These are phyloP conservation scores for Heloderma charlesbogerti DNA, from an alignment of 2,113 vertebrate genomes.

Conservation along the genomic window DNA sequence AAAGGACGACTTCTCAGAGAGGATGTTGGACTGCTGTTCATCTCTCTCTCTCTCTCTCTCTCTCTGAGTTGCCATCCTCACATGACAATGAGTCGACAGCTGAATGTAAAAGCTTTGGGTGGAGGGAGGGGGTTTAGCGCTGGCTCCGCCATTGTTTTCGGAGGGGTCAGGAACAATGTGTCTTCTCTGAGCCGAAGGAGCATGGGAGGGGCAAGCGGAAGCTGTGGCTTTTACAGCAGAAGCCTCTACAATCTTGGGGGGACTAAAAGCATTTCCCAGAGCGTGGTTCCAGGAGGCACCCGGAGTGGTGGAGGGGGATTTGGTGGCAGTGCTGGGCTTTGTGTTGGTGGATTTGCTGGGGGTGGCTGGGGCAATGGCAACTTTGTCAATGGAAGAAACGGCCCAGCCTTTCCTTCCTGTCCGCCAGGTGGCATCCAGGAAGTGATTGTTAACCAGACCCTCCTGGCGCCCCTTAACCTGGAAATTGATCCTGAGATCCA, in stretches of 20 bases:
- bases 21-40: background rate
- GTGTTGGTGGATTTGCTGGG: background rate
- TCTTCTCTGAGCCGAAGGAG: background rate
- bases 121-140: background rate
- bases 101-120: slow-evolving; percentile 18
- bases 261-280: slow-evolving; percentile 50
- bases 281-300: slow-evolving; percentile 56
- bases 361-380: background rate
- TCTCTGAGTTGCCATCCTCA: slow-evolving; percentile 9
- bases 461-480: slow-evolving; percentile 79
- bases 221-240: slow-evolving; percentile 53
- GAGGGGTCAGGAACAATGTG: background rate
- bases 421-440: slow-evolving; percentile 73
- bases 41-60: background rate
- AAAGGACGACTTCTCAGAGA: slow-evolving; percentile 36
- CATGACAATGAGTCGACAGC: slow-evolving; percentile 20
- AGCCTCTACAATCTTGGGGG: slow-evolving; percentile 63
- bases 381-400: slow-evolving; percentile 21
- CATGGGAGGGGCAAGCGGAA: slow-evolving; percentile 2
- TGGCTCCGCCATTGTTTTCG: background rate
- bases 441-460: slow-evolving; percentile 80
- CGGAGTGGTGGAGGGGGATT: slow-evolving; percentile 51
- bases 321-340: slow-evolving; percentile 58
- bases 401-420: slow-evolving; percentile 9
- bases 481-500: slow-evolving; percentile 83